phyloP scores from a whole-genome alignment of 1,140 invertebrate species.

The Drosophila mojavensis region DNA sequence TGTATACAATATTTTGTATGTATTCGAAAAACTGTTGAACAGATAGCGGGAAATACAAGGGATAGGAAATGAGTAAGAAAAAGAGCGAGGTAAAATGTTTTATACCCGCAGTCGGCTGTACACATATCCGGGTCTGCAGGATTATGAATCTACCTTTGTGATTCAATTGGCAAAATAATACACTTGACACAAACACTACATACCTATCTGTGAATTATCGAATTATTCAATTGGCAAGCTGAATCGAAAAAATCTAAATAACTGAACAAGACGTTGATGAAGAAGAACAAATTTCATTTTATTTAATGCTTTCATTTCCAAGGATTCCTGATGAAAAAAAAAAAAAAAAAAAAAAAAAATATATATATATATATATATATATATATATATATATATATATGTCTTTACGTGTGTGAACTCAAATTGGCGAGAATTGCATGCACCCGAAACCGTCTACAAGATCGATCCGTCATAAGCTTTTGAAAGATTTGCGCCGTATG shows the following conservation, averaged over 20 bases:
- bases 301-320: slow-evolving; percentile 61
- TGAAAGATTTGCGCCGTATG: slow-evolving; percentile 25
- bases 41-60: no score
- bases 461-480: slow-evolving; percentile 79
- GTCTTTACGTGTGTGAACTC: slow-evolving; percentile 32
- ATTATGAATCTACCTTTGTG: neutral
- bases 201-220: no score
- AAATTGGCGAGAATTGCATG: slow-evolving; percentile 74
- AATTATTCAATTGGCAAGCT: slow-evolving; percentile 35
- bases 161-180: slow-evolving; percentile 41
- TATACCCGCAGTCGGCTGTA: no score
- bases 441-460: slow-evolving; percentile 72
- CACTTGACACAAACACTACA: slow-evolving; percentile 8
- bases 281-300: slow-evolving; percentile 43
- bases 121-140: no score
- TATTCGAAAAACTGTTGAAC: no score
- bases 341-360: slow-evolving; percentile 31
- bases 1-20: no score
- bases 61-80: no score
- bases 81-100: no score
- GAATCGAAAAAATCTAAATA: neutral
- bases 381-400: slow-evolving; percentile 8
- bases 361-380: neutral
- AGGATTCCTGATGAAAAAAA: slow-evolving; percentile 42
- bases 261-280: slow-evolving; percentile 16